Evolutionary conservation across 2,888 invertebrate species (phyloP).

Genomic region (Rhamnusium bicolor): DNA sequence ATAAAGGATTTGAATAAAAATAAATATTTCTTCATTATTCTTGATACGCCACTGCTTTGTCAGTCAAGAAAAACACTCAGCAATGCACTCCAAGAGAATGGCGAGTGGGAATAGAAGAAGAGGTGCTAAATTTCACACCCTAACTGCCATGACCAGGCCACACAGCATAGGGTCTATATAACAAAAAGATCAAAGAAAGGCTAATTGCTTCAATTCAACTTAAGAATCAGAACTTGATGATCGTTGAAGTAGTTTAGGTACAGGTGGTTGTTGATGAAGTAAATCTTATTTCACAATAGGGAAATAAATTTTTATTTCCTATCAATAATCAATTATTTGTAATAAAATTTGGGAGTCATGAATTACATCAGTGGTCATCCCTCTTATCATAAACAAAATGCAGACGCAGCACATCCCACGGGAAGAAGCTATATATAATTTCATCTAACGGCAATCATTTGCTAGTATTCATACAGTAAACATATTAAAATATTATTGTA

Average conservation of each 20-base stretch:
- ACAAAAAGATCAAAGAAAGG: constrained; percentile 1
- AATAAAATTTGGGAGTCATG: too few species aligned
- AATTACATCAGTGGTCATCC: too few species aligned
- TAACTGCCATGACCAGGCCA: background rate
- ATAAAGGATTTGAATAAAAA: too few species aligned
- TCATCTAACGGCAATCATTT: too few species aligned
- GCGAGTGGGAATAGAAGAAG: constrained; percentile 8
- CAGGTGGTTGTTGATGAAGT: background rate
- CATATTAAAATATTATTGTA: too few species aligned
- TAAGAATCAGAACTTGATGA: background rate
- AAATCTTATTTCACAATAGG: background rate
- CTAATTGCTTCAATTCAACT: constrained; percentile 9
- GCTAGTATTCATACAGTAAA: too few species aligned
- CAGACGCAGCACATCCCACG: too few species aligned
- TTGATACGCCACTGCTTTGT: background rate
- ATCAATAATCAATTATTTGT: too few species aligned
- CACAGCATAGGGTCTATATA: background rate
- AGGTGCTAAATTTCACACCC: constrained; percentile 41
- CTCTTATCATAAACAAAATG: too few species aligned
- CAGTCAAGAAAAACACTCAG: background rate
- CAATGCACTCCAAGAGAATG: background rate
- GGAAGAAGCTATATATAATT: too few species aligned
- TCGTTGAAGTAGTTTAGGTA: background rate
- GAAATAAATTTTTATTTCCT: too few species aligned
- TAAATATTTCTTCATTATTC: background rate